A percentile compares a stretch with the other conserved stretches of the same genome.
Conservation (phyloP, 2,888 invertebrate genomes). For the Aplocera efformata region DNA sequence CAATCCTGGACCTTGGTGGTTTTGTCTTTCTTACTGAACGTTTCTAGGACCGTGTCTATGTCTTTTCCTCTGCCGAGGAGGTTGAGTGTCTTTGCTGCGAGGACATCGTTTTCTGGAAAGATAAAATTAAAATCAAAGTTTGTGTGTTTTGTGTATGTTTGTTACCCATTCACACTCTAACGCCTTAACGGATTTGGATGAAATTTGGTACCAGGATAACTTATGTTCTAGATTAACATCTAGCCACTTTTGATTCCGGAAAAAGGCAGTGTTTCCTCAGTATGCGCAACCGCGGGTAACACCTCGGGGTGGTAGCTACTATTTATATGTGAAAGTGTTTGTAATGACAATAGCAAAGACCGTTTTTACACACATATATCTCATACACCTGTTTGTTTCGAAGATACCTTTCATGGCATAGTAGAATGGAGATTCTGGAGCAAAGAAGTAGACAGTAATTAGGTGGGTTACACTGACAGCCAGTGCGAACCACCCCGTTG, state of each 20-base stretch:
- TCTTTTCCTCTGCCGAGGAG: constrained; percentile 37
- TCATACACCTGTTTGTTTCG: background rate
- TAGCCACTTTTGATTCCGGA: too few species aligned
- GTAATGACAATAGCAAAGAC: too few species aligned
- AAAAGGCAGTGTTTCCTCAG: too few species aligned
- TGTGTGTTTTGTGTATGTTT: too few species aligned
- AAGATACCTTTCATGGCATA: constrained; percentile 42
- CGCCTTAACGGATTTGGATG: too few species aligned
- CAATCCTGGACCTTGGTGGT: constrained; percentile 24
- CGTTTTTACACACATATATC: too few species aligned
- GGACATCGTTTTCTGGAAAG: constrained; percentile 34
- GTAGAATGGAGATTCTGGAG: constrained; percentile 46
- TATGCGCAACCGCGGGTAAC: too few species aligned
- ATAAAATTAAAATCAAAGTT: constrained; percentile 2
- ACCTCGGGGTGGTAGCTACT: too few species aligned
- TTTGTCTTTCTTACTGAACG: constrained; percentile 14
- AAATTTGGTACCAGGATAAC: too few species aligned
- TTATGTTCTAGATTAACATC: too few species aligned
- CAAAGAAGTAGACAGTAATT: constrained; percentile 31
- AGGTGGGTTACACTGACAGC: constrained; percentile 34
- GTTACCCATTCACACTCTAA: too few species aligned
- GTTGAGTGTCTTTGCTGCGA: constrained; percentile 38
- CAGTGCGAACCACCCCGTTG: constrained; percentile 39
- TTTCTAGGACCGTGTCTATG: constrained; percentile 28
- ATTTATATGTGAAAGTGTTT: too few species aligned